A percentile compares a stretch with the other conserved stretches of the same genome.
These are phyloP conservation scores for Elymnias hypermnestra DNA, from an alignment of 1,140 invertebrate genomes.

Conservation along the genomic window DNA sequence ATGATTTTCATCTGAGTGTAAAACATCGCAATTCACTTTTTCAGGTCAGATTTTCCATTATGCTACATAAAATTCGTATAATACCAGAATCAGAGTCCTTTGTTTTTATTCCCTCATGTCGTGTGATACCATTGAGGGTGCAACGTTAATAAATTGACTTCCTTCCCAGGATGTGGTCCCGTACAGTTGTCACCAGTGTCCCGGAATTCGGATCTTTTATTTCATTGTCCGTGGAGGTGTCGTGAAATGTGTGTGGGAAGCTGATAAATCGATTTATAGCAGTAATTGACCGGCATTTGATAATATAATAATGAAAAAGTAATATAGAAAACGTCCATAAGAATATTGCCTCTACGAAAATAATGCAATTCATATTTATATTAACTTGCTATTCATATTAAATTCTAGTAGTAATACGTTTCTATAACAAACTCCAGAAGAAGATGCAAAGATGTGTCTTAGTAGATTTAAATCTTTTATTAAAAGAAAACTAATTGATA, in stretches of 20 bases:
- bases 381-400: too few species aligned
- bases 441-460: too few species aligned
- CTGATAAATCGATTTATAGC: background rate
- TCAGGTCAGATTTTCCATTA: background rate
- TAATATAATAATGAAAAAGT: background rate
- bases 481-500: too few species aligned
- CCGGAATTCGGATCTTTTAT: constrained; percentile 10
- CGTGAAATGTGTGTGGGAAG: background rate
- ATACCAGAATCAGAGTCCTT: constrained; percentile 1
- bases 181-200: constrained; percentile 10
- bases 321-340: too few species aligned
- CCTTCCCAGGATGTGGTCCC: constrained; percentile 10
- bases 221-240: constrained; percentile 10
- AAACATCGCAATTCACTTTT: background rate
- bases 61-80: constrained; percentile 6
- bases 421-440: too few species aligned
- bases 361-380: too few species aligned
- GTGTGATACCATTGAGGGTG: constrained; percentile 15
- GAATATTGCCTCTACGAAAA: too few species aligned
- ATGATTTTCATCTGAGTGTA: background rate
- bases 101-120: constrained; percentile 2
- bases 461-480: too few species aligned
- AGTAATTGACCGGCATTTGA: background rate
- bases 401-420: too few species aligned
- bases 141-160: constrained; percentile 28